These are phyloP conservation scores for Tanypteryx hageni DNA, from an alignment of 2,888 invertebrate genomes.

Conservation along the genomic window DNA sequence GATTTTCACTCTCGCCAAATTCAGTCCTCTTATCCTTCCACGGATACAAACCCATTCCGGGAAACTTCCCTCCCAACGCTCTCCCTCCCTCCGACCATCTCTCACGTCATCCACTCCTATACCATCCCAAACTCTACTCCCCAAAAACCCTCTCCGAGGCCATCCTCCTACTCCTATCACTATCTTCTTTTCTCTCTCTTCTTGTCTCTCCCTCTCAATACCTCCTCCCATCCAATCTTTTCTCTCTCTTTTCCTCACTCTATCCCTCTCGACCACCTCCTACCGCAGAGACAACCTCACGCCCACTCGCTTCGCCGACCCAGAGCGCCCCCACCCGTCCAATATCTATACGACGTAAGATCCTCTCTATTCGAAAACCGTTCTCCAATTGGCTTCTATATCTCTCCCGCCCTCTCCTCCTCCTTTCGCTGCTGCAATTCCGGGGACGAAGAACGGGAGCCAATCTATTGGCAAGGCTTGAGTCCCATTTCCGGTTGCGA, in stretches of 20 bases:
- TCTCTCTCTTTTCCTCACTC: not conserved
- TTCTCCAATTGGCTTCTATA: constrained; percentile 9
- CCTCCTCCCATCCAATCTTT: not conserved
- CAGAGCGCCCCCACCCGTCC: not conserved
- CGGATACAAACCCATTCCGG: not conserved
- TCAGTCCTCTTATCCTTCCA: not conserved
- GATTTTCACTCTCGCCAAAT: constrained; percentile 20
- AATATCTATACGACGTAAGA: constrained; percentile 41
- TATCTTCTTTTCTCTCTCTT: too few species aligned
- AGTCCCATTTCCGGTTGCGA: constrained; percentile 50
- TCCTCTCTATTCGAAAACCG: not conserved
- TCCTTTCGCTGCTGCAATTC: not conserved
- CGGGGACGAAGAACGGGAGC: not conserved
- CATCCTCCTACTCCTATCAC: too few species aligned
- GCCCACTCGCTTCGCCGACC: not conserved
- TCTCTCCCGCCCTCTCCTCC: not conserved
- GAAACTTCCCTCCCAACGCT: not conserved
- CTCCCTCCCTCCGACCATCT: too few species aligned
- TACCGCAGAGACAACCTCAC: not conserved
- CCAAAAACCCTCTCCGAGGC: not conserved
- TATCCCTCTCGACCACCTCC: too few species aligned
- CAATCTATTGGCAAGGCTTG: not conserved
- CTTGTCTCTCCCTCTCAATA: not conserved
- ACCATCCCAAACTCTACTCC: not conserved
- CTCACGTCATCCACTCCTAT: not conserved